Evolutionary conservation across 1,140 invertebrate species (phyloP).

Genomic region (Drosophila busckii): DNA sequence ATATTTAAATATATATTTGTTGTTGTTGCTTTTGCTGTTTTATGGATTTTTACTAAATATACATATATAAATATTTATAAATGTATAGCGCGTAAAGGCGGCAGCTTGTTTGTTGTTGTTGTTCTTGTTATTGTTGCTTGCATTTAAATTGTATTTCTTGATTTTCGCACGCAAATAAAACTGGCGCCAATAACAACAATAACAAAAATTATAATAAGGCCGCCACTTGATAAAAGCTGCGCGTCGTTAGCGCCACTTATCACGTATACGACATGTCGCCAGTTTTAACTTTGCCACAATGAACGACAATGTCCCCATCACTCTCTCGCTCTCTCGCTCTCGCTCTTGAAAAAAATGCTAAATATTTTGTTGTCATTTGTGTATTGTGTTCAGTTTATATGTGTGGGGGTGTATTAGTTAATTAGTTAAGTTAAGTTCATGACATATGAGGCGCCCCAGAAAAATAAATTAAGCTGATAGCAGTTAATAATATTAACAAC

Average conservation of each 20-base stretch:
- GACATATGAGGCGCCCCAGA: no score
- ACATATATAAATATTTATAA: slow-evolving; percentile 17
- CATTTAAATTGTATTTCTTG: slow-evolving; percentile 47
- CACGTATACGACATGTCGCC: slow-evolving; percentile 73
- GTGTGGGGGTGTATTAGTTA: no score
- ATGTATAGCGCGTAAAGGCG: slow-evolving; percentile 28
- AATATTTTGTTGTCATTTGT: no score
- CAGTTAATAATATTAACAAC: no score
- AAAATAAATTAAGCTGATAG: no score
- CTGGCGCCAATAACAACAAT: slow-evolving; percentile 61
- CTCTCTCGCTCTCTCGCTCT: neutral
- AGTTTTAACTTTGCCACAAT: no score
- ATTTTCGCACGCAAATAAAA: slow-evolving; percentile 73
- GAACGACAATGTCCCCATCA: slow-evolving; percentile 24
- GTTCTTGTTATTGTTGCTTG: slow-evolving; percentile 16
- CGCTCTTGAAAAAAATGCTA: no score
- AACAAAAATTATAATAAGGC: slow-evolving; percentile 36
- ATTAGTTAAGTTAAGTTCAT: no score
- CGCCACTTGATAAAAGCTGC: slow-evolving; percentile 66
- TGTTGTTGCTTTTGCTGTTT: no score
- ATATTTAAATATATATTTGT: slow-evolving; percentile 3
- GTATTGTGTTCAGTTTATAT: no score
- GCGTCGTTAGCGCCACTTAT: slow-evolving; percentile 75
- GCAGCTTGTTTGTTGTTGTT: slow-evolving; percentile 21
- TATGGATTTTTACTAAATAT: neutral